phyloP scores from a whole-genome alignment of 2,888 invertebrate genomes.

The Brachypalpus laphriformis region DNA sequence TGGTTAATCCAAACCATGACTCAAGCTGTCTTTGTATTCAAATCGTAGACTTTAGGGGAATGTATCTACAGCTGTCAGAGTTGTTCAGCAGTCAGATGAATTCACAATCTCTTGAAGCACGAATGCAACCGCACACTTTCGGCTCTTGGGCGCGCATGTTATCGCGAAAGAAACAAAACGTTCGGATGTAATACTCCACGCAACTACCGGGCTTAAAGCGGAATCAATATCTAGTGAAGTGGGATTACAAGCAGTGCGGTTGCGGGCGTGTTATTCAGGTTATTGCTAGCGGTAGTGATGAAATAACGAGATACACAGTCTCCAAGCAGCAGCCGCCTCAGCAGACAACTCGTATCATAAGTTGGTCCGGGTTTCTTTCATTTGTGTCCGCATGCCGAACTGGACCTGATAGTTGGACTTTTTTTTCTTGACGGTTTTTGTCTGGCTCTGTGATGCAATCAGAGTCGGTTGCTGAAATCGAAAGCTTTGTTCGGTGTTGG shows the following conservation, averaged over 20 bases:
- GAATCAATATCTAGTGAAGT: slow-evolving; percentile 23
- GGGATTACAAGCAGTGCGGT: slow-evolving; percentile 8
- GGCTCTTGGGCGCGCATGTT: slow-evolving; percentile 11
- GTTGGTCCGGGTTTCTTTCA: slow-evolving; percentile 39
- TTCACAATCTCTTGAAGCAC: slow-evolving; percentile 20
- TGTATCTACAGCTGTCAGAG: not conserved
- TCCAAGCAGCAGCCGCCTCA: slow-evolving; percentile 10
- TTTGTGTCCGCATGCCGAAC: slow-evolving; percentile 66
- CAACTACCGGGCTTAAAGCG: slow-evolving; percentile 24
- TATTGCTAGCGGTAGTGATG: slow-evolving; percentile 55
- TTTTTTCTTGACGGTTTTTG: slow-evolving; percentile 14
- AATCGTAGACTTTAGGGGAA: not conserved
- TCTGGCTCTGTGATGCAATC: slow-evolving; percentile 60
- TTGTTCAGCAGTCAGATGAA: slow-evolving; percentile 42
- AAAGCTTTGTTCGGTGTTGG: slow-evolving; percentile 50
- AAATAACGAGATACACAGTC: slow-evolving; percentile 60
- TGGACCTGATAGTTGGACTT: slow-evolving; percentile 22
- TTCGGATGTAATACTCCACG: slow-evolving; percentile 21
- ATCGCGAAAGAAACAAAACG: not conserved
- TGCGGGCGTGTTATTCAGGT: slow-evolving; percentile 65
- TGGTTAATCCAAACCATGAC: not conserved
- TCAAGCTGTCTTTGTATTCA: not conserved
- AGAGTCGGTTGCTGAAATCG: slow-evolving; percentile 59
- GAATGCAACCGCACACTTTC: slow-evolving; percentile 3
- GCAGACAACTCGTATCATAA: slow-evolving; percentile 9